Conservation (phyloP, 2,888 invertebrate genomes). For the Limnephilus auricula region DNA sequence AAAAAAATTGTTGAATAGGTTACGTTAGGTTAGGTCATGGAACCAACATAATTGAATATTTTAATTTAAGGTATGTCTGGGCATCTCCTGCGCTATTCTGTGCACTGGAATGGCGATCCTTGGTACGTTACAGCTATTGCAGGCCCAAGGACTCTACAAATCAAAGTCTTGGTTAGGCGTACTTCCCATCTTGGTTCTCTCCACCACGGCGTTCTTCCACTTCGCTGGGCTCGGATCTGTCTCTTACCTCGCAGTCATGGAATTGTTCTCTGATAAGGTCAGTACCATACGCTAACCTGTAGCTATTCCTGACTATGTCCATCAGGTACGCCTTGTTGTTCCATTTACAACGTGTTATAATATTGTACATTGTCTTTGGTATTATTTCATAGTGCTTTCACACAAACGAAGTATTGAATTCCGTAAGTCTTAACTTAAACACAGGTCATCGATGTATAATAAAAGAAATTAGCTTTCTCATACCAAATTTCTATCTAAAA, state of each 20-base stretch:
- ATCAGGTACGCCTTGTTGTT: too few species aligned
- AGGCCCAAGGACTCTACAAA: neutral
- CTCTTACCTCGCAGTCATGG: slow-evolving; percentile 72
- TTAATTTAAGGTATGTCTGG: slow-evolving; percentile 43
- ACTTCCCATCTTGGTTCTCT: slow-evolving; percentile 50
- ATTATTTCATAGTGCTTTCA: too few species aligned
- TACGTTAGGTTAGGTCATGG: too few species aligned
- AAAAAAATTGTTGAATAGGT: too few species aligned
- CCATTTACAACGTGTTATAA: too few species aligned
- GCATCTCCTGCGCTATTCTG: slow-evolving; percentile 49
- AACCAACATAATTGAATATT: neutral
- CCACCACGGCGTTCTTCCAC: slow-evolving; percentile 70
- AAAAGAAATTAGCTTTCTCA: too few species aligned
- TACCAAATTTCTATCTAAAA: too few species aligned
- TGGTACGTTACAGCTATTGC: slow-evolving; percentile 4
- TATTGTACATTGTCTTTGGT: too few species aligned
- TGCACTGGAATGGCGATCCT: slow-evolving; percentile 16
- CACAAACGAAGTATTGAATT: too few species aligned
- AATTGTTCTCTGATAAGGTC: slow-evolving; percentile 74
- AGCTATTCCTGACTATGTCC: too few species aligned
- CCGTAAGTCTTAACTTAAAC: too few species aligned
- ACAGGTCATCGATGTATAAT: too few species aligned
- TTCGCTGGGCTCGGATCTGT: slow-evolving; percentile 72
- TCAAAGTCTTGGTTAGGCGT: slow-evolving; percentile 11
- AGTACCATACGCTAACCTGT: neutral